phyloP scores from a whole-genome alignment of 2,888 invertebrate genomes.

The Spilarctia lutea region DNA sequence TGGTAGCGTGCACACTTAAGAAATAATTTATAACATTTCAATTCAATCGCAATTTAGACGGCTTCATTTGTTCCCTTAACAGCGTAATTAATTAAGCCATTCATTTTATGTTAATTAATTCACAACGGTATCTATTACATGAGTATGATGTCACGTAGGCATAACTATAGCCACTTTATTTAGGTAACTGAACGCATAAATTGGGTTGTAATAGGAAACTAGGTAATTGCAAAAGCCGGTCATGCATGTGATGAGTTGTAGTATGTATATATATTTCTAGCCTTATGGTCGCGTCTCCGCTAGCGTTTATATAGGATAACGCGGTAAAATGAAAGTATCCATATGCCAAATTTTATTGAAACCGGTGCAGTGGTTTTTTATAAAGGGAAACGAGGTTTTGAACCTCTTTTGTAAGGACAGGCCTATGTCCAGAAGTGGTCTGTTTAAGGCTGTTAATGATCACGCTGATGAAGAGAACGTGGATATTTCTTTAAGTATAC shows the following conservation, averaged over 20 bases:
- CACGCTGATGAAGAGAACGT: too few relatives aligned
- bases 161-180: slow-evolving; percentile 13
- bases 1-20: background rate
- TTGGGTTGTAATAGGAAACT: slow-evolving; percentile 16
- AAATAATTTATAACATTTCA: background rate
- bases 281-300: too few relatives aligned
- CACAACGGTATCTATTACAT: slow-evolving; percentile 5
- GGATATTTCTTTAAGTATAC: too few relatives aligned
- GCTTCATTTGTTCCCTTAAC: background rate
- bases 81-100: slow-evolving; percentile 8
- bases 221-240: background rate
- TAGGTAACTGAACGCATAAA: background rate
- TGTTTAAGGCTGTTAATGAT: too few relatives aligned
- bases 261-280: too few relatives aligned
- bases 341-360: too few relatives aligned
- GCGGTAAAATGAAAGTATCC: too few relatives aligned
- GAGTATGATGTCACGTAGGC: slow-evolving; percentile 31
- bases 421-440: too few relatives aligned
- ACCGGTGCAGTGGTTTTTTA: too few relatives aligned
- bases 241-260: slow-evolving; percentile 6
- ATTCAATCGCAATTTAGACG: background rate
- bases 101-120: slow-evolving; percentile 13
- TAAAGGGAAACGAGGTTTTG: too few relatives aligned
- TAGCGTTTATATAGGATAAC: too few relatives aligned
- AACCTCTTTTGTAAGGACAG: too few relatives aligned